A percentile compares a stretch with the other conserved stretches of the same genome.
Evolutionary conservation across 2,797 vertebrate species (phyloP).

Genomic region (Rhynchonycteris naso): DNA sequence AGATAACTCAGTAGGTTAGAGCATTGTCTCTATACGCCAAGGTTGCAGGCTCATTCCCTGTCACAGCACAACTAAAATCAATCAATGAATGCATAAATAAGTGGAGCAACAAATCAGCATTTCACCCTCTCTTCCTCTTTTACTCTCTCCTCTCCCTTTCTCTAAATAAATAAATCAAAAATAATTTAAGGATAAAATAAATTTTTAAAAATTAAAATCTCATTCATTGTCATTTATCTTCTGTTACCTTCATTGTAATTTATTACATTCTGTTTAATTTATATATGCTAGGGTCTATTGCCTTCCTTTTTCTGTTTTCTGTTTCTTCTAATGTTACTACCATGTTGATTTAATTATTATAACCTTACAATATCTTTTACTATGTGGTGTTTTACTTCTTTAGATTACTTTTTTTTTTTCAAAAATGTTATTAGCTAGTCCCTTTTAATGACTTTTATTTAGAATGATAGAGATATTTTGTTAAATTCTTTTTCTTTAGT

Average conservation of each 20-base stretch:
- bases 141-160: too few relatives aligned
- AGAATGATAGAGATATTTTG: background rate
- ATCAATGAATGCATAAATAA: too few relatives aligned
- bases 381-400: background rate
- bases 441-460: slow-evolving; percentile 19
- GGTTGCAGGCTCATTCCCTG: too few relatives aligned
- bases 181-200: too few relatives aligned
- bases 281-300: background rate
- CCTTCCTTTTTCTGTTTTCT: background rate
- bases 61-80: too few relatives aligned
- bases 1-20: too few relatives aligned
- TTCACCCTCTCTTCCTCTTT: too few relatives aligned
- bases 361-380: background rate
- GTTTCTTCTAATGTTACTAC: background rate
- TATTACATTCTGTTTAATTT: background rate
- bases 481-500: slow-evolving; percentile 3
- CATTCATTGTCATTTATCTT: background rate
- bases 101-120: too few relatives aligned
- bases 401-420: background rate
- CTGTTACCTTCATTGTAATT: background rate
- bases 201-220: background rate
- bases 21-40: too few relatives aligned
- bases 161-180: too few relatives aligned
- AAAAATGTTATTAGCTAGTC: background rate
- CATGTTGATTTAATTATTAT: background rate